A percentile compares a stretch with the other conserved stretches of the same genome.
Evolutionary conservation across 2,797 vertebrate genomes (phyloP).

Genomic region (Pangasius djambal): DNA sequence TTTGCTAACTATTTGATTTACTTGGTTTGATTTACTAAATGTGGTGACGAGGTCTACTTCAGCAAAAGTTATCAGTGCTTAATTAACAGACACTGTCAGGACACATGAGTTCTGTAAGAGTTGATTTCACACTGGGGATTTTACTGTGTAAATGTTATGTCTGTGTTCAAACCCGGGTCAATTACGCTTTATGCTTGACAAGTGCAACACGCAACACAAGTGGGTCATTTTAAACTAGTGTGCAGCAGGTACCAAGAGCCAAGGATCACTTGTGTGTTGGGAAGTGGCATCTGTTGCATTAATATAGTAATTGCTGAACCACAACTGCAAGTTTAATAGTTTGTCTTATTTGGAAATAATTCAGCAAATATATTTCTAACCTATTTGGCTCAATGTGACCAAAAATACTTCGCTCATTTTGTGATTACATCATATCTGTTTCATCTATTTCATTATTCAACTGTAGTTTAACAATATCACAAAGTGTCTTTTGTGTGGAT

Average conservation of each 20-base stretch:
- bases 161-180: neutral
- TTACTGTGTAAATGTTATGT: constrained; percentile 2
- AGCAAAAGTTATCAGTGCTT: neutral
- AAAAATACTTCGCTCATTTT: constrained; percentile 16
- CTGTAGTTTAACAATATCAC: neutral
- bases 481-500: neutral
- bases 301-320: neutral
- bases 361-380: neutral
- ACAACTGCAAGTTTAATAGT: neutral
- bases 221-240: neutral
- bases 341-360: neutral
- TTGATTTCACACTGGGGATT: neutral
- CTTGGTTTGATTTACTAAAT: neutral
- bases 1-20: neutral
- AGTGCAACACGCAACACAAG: neutral
- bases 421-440: neutral
- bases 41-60: neutral
- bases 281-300: neutral
- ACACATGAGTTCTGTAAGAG: neutral
- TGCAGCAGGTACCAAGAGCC: neutral
- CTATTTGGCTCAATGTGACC: constrained; percentile 14
- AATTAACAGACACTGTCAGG: neutral
- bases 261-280: neutral
- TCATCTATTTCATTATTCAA: neutral
- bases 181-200: neutral